These are phyloP conservation scores for Rhipidura dahli DNA, from an alignment of 2,113 vertebrate genomes.

Conservation along the genomic window DNA sequence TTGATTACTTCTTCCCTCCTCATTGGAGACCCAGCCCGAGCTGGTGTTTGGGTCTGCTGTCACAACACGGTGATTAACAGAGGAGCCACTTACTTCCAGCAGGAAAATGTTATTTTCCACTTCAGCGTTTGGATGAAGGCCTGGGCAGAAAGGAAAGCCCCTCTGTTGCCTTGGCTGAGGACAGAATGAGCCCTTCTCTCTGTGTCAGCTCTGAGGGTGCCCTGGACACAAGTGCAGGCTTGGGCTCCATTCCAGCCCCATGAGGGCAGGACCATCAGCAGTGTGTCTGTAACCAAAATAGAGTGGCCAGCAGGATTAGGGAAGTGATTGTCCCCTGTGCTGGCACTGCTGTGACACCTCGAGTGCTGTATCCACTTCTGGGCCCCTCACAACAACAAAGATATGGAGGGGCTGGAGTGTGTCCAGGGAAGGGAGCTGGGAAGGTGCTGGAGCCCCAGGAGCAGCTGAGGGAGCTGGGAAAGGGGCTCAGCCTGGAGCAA, in stretches of 20 bases:
- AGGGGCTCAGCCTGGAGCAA: neutral
- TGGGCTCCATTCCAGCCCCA: neutral
- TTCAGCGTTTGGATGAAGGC: neutral
- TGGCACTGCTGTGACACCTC: neutral
- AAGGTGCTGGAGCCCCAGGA: neutral
- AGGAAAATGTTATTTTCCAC: conserved; percentile 21
- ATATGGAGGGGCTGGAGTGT: neutral
- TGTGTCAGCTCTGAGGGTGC: neutral
- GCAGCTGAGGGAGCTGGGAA: neutral
- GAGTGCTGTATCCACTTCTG: neutral
- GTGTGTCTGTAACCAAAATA: neutral
- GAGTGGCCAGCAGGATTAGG: neutral
- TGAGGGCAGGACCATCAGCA: fast-evolving
- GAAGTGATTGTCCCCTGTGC: neutral
- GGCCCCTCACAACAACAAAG: fast-evolving
- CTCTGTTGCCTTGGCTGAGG: neutral
- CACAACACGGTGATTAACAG: conserved; percentile 21
- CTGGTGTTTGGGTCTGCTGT: neutral
- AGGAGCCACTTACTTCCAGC: neutral
- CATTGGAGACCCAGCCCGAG: fast-evolving
- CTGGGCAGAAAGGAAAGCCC: conserved; percentile 2
- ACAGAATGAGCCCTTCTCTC: neutral
- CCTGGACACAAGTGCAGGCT: fast-evolving
- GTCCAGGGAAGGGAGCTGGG: neutral
- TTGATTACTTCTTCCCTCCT: conserved; percentile 13